phyloP scores from a whole-genome alignment of 2,888 invertebrate genomes.

The Sesamia inferens region DNA sequence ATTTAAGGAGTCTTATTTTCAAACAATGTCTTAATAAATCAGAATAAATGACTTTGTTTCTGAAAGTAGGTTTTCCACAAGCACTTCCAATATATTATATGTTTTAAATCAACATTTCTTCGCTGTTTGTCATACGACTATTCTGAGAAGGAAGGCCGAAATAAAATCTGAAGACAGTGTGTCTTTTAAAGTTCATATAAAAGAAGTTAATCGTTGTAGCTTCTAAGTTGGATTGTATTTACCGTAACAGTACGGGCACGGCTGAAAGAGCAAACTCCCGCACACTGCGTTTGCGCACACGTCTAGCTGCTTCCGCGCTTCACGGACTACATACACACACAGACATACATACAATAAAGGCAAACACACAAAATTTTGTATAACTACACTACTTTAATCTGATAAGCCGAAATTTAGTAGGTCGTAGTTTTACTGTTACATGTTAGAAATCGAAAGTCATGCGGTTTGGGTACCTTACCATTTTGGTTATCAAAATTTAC shows the following conservation, averaged over 20 bases:
- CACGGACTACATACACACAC: conserved; percentile 30
- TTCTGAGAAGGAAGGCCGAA: neutral
- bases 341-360: conserved; percentile 4
- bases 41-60: no score
- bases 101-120: neutral
- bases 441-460: conserved; percentile 25
- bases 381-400: conserved; percentile 26
- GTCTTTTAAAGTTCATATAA: neutral
- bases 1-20: no score
- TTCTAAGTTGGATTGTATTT: neutral
- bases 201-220: conserved; percentile 2
- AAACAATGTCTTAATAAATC: no score
- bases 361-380: conserved; percentile 26
- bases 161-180: neutral
- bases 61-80: neutral
- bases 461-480: neutral
- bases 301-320: conserved; percentile 46
- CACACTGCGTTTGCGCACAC: conserved; percentile 20
- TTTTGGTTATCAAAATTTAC: neutral
- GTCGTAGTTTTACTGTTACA: conserved; percentile 25
- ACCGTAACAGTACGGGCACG: conserved; percentile 18
- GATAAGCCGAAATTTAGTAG: conserved; percentile 35
- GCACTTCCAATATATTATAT: neutral
- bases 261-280: conserved; percentile 49
- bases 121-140: neutral